These are phyloP conservation scores for Alca torda DNA, from an alignment of 2,797 vertebrate species.

Conservation along the genomic window DNA sequence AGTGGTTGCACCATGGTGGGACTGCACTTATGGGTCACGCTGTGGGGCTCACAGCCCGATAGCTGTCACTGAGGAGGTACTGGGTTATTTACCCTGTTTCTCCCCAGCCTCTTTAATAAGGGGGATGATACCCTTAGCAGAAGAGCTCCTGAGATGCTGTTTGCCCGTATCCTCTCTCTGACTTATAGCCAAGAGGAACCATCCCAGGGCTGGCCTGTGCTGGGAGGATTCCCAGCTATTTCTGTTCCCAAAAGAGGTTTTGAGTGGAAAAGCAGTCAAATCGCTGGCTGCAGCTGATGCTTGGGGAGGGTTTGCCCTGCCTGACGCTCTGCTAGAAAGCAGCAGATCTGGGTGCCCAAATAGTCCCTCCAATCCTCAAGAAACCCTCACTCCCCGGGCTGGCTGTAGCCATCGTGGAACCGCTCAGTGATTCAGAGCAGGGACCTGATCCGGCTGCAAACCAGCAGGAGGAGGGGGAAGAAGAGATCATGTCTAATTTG, in stretches of 20 bases:
- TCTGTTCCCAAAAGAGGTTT: not conserved
- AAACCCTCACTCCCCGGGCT: not conserved
- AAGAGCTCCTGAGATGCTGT: not conserved
- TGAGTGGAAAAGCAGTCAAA: not conserved
- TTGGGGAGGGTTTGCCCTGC: not conserved
- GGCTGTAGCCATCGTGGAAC: not conserved
- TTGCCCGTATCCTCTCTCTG: not conserved
- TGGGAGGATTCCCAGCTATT: not conserved
- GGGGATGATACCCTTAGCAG: not conserved
- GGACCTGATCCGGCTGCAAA: not conserved
- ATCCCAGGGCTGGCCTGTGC: not conserved
- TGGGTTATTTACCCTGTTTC: not conserved
- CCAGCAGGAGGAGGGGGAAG: not conserved
- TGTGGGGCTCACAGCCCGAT: not conserved
- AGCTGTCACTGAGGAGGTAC: not conserved
- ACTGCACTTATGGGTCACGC: not conserved
- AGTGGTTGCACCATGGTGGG: not conserved
- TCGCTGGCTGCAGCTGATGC: not conserved
- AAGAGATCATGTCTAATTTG: not conserved
- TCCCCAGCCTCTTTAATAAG: not conserved
- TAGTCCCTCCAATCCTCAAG: not conserved
- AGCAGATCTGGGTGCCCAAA: not conserved
- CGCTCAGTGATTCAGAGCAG: not conserved
- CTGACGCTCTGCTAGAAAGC: not conserved
- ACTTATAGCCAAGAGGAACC: not conserved